A percentile compares a stretch with the other conserved stretches of the same genome.
Conservation (phyloP, 1,140 invertebrate genomes). For the Adoxophyes honmai region DNA sequence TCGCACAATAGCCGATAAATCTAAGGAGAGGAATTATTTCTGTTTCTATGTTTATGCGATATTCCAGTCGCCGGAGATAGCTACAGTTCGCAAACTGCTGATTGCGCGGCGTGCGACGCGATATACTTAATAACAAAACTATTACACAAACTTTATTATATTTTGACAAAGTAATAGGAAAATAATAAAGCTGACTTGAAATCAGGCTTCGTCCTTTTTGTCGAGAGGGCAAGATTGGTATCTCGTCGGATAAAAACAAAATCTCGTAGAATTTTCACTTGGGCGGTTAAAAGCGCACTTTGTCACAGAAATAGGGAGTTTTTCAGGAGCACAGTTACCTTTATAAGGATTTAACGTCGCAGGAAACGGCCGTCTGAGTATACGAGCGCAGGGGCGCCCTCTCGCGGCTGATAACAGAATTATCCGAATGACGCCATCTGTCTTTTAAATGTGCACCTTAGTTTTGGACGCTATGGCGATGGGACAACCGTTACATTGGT, state of each 20-base stretch:
- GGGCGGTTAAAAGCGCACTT: constrained; percentile 53
- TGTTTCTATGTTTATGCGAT: constrained; percentile 60
- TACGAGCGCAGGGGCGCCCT: constrained; percentile 62
- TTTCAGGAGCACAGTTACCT: constrained; percentile 71
- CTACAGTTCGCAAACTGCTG: constrained; percentile 50
- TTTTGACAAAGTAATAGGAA: constrained; percentile 30
- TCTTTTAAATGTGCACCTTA: constrained; percentile 78
- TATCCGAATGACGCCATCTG: constrained; percentile 76
- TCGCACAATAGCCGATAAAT: constrained; percentile 66
- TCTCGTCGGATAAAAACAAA: constrained; percentile 40
- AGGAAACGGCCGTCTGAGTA: constrained; percentile 69
- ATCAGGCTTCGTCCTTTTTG: constrained; percentile 28
- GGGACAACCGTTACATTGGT: constrained; percentile 22
- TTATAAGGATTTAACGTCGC: constrained; percentile 72
- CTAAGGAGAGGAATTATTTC: constrained; percentile 68
- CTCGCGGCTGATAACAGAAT: constrained; percentile 76
- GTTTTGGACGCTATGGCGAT: constrained; percentile 57
- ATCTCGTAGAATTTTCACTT: constrained; percentile 61
- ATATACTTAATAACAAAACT: constrained; percentile 51
- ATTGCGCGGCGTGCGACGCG: constrained; percentile 40
- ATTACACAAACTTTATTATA: constrained; percentile 33
- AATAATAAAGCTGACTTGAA: constrained; percentile 31
- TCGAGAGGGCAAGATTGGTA: constrained; percentile 33
- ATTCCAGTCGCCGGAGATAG: constrained; percentile 52
- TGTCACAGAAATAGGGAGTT: constrained; percentile 68